A percentile compares a stretch with the other conserved stretches of the same genome.
Conservation (phyloP, 1,140 invertebrate species). For the Cyphomyrmex costatus region DNA sequence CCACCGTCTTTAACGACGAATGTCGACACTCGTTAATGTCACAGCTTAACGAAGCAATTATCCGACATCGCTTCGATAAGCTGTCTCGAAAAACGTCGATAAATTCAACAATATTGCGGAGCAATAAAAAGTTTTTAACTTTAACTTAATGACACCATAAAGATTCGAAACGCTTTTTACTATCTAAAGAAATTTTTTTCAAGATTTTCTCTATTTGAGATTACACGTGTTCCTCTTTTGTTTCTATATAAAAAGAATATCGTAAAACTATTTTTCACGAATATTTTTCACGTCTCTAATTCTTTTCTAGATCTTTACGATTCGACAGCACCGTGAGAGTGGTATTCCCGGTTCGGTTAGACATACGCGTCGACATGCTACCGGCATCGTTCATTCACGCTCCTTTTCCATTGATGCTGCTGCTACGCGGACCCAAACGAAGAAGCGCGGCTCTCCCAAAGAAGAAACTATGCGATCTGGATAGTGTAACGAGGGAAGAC, state of each 20-base stretch:
- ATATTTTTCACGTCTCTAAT: neutral
- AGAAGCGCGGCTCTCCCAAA: constrained; percentile 75
- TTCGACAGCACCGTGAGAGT: constrained; percentile 81
- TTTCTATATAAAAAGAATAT: neutral
- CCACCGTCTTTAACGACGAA: constrained; percentile 23
- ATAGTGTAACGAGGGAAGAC: constrained; percentile 85
- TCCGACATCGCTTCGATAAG: constrained; percentile 1
- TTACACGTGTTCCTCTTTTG: neutral
- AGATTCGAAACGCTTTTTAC: constrained; percentile 14
- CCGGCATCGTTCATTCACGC: constrained; percentile 82
- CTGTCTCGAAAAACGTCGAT: neutral
- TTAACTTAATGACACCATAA: constrained; percentile 14
- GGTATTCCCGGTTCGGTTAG: constrained; percentile 80
- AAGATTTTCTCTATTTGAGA: constrained; percentile 3
- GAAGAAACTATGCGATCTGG: constrained; percentile 83
- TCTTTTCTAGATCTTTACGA: constrained; percentile 14
- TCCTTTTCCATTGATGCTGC: constrained; percentile 84
- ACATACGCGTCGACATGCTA: neutral
- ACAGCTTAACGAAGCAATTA: constrained; percentile 48
- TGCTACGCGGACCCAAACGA: neutral
- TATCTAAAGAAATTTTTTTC: neutral
- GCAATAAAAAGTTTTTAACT: constrained; percentile 14
- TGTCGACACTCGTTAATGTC: constrained; percentile 30
- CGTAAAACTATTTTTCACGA: constrained; percentile 26
- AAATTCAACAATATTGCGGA: neutral